These are phyloP conservation scores for Mimachlamys varia DNA, from an alignment of 2,888 invertebrate species.

Conservation along the genomic window DNA sequence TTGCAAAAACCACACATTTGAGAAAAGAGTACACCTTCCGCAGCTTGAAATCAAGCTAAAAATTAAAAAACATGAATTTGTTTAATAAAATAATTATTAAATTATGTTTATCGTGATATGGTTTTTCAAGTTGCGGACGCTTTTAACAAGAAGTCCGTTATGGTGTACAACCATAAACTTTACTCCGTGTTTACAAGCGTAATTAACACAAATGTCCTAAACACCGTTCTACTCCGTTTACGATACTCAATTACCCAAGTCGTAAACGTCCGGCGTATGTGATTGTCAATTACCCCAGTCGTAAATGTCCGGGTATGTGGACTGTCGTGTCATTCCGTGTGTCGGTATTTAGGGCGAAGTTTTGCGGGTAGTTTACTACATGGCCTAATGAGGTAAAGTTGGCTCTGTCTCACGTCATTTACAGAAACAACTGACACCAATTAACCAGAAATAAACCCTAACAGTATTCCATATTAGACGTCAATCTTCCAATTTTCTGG, in stretches of 20 bases:
- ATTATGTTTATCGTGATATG: neutral
- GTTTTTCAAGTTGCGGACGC: neutral
- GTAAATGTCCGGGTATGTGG: conserved; percentile 36
- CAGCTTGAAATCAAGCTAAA: neutral
- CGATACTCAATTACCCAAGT: conserved; percentile 34
- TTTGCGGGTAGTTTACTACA: neutral
- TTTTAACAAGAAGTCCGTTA: neutral
- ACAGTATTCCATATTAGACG: neutral
- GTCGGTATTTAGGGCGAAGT: conserved; percentile 3
- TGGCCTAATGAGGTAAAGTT: neutral
- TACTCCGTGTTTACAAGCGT: neutral
- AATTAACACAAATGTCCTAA: conserved; percentile 29
- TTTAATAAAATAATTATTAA: too few species aligned
- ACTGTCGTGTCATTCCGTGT: conserved; percentile 27
- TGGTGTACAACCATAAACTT: neutral
- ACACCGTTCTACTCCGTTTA: conserved; percentile 29
- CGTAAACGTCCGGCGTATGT: conserved; percentile 31
- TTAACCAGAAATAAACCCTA: neutral
- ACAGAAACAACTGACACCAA: neutral
- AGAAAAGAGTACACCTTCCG: neutral
- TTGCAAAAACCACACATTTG: neutral
- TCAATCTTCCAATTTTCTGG: too few species aligned
- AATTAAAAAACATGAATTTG: too few species aligned
- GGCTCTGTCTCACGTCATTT: neutral
- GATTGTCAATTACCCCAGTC: conserved; percentile 29